Percentiles rank a stretch among this genome's conserved stretches.
These are phyloP conservation scores for Dicranocentrus wangi DNA, from an alignment of 2,888 invertebrate genomes.

Conservation along the genomic window DNA sequence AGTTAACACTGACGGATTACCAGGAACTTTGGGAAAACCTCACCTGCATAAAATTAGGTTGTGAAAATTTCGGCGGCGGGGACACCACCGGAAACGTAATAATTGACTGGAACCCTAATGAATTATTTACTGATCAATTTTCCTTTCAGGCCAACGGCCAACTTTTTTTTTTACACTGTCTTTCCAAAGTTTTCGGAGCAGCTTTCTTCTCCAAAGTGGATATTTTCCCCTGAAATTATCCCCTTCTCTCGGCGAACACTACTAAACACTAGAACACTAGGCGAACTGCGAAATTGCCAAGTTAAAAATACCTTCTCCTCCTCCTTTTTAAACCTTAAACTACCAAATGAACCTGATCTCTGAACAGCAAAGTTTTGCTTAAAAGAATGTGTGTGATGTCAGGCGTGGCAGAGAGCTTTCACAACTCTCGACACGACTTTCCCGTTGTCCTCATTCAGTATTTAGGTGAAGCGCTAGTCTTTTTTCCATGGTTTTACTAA, in stretches of 20 bases:
- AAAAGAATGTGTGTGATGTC: slow-evolving; percentile 19
- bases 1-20: neutral
- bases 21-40: neutral
- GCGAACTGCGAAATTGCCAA: neutral
- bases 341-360: too few species aligned
- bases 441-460: slow-evolving; percentile 50
- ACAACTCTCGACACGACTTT: slow-evolving; percentile 51
- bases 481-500: slow-evolving; percentile 48
- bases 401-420: slow-evolving; percentile 46
- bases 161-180: too few species aligned
- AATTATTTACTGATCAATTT: slow-evolving; percentile 52
- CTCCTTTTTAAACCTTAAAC: too few species aligned
- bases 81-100: slow-evolving; percentile 55
- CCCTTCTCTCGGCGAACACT: too few species aligned
- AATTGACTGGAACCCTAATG: slow-evolving; percentile 48
- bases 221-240: slow-evolving; percentile 4
- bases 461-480: slow-evolving; percentile 33
- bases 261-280: too few species aligned
- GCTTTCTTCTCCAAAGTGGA: neutral
- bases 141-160: neutral
- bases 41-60: slow-evolving; percentile 19
- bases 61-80: slow-evolving; percentile 14
- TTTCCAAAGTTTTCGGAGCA: neutral
- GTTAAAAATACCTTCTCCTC: neutral
- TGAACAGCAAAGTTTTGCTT: too few species aligned